Conservation (phyloP, 2,888 invertebrate genomes). For the Listrodromus nycthemerus region DNA sequence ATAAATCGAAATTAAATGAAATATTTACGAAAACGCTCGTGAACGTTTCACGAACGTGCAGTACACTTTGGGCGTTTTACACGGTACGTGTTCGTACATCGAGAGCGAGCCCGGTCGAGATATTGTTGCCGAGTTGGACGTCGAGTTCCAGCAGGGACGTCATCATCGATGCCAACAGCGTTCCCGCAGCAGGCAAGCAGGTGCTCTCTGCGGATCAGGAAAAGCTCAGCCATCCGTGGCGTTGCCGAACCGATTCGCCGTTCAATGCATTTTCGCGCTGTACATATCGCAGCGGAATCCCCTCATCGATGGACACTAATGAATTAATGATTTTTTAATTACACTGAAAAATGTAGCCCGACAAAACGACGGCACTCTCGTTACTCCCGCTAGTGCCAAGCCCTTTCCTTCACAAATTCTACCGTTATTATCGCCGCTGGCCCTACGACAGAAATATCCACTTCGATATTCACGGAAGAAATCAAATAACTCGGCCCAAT, state of each 20-base stretch:
- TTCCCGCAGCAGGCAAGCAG: slow-evolving; percentile 20
- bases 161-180: slow-evolving; percentile 32
- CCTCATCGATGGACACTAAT: slow-evolving; percentile 20
- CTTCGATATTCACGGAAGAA: neutral
- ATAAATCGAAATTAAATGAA: slow-evolving; percentile 74
- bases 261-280: slow-evolving; percentile 2
- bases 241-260: neutral
- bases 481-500: neutral
- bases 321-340: slow-evolving; percentile 61
- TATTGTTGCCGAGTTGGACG: neutral
- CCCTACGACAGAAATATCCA: neutral
- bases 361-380: slow-evolving; percentile 13
- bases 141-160: slow-evolving; percentile 37
- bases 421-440: neutral
- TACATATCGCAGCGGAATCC: neutral
- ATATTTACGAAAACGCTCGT: slow-evolving; percentile 52
- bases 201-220: neutral
- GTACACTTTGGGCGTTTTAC: slow-evolving; percentile 31
- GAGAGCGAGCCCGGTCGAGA: neutral
- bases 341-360: slow-evolving; percentile 14
- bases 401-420: neutral
- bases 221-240: slow-evolving; percentile 29
- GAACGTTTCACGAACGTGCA: slow-evolving; percentile 32
- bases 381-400: slow-evolving; percentile 5
- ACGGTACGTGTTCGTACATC: slow-evolving; percentile 49